A percentile compares a stretch with the other conserved stretches of the same genome.
These are phyloP conservation scores for Sparus aurata DNA, from an alignment of 2,797 vertebrate genomes.

Conservation along the genomic window DNA sequence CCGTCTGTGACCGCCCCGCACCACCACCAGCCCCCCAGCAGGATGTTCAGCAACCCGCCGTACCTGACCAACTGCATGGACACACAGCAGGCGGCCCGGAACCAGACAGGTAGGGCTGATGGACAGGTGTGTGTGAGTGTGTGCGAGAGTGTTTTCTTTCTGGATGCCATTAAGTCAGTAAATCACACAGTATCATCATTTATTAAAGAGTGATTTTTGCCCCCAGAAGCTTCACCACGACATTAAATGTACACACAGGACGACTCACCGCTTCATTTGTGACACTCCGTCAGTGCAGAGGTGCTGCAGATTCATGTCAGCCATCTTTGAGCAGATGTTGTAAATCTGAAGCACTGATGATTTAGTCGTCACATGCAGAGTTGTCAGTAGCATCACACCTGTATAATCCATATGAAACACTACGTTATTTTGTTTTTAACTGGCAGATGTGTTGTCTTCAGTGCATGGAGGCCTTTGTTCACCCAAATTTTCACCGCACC, in stretches of 20 bases:
- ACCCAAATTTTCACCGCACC: background rate
- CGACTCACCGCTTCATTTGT: background rate
- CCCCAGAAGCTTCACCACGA: background rate
- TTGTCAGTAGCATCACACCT: background rate
- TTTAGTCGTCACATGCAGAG: background rate
- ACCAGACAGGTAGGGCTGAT: constrained; percentile 87
- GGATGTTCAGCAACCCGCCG: constrained; percentile 94
- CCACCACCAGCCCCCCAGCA: constrained; percentile 90
- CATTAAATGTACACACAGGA: no score
- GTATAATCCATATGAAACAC: background rate
- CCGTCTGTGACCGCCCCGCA: constrained; percentile 93
- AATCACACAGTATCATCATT: no score
- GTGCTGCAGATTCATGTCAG: background rate
- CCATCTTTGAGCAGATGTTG: background rate
- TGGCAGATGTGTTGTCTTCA: background rate
- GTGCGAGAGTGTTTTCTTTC: background rate
- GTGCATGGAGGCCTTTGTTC: background rate
- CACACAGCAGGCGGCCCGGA: constrained; percentile 90
- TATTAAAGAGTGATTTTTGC: background rate
- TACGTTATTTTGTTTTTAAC: background rate
- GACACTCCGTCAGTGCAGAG: background rate
- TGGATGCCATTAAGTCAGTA: no score
- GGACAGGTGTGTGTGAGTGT: background rate
- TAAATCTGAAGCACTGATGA: background rate
- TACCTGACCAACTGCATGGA: constrained; percentile 97